Conservation (phyloP, 2,797 vertebrate genomes). For the Potorous gilbertii region DNA sequence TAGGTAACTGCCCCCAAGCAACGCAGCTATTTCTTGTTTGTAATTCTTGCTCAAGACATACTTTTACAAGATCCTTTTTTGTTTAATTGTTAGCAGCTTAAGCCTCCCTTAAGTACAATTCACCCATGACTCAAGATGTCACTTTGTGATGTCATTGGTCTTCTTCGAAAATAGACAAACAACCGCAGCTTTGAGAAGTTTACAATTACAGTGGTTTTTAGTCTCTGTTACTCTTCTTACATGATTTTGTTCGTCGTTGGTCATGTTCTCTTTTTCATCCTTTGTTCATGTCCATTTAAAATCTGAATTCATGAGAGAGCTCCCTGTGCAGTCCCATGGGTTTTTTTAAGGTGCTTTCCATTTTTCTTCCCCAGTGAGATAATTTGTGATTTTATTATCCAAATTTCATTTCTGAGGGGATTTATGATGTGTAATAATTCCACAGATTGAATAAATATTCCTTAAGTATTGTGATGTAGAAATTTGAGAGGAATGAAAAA, state of each 20-base stretch:
- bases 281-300: background rate
- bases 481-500: background rate
- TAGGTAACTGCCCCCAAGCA: no score
- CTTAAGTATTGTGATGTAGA: background rate
- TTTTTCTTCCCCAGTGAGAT: background rate
- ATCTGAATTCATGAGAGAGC: background rate
- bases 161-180: no score
- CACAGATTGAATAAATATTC: background rate
- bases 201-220: background rate
- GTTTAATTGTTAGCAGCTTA: no score
- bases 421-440: background rate
- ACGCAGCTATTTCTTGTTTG: no score
- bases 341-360: background rate
- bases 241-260: background rate
- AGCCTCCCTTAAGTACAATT: no score
- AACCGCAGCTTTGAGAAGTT: background rate
- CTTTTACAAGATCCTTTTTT: no score
- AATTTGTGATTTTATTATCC: background rate
- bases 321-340: background rate
- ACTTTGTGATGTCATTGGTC: no score
- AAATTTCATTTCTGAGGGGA: background rate
- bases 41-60: no score
- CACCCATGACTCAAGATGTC: no score
- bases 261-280: background rate
- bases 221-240: background rate